These are phyloP conservation scores for Jacana jacana DNA, from an alignment of 2,113 vertebrate genomes.

Conservation along the genomic window DNA sequence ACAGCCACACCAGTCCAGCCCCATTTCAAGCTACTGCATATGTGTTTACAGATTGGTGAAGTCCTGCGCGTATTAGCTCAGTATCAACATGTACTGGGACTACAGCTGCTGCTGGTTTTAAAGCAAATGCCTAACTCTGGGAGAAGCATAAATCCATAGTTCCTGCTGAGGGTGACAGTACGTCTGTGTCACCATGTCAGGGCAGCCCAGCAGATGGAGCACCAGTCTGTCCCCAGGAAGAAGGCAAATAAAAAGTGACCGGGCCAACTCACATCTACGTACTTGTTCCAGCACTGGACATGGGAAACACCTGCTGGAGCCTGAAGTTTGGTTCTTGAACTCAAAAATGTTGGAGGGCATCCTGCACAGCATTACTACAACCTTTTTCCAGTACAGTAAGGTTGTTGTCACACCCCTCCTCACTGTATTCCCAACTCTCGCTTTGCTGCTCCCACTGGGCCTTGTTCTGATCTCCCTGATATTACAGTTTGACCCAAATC, in stretches of 20 bases:
- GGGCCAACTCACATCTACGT: neutral
- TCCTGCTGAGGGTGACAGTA: rapidly evolving
- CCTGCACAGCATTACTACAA: neutral
- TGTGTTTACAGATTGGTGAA: neutral
- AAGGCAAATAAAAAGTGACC: neutral
- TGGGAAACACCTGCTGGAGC: neutral
- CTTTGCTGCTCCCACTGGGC: neutral
- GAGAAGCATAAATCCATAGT: neutral
- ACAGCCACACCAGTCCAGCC: neutral
- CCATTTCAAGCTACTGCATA: neutral
- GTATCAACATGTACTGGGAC: neutral
- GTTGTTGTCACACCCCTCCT: neutral
- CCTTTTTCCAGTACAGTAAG: neutral
- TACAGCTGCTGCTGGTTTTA: neutral
- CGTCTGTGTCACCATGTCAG: neutral
- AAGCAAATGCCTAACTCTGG: neutral
- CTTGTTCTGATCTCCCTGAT: neutral
- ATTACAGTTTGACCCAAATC: neutral
- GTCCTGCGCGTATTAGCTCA: neutral
- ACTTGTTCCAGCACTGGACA: neutral
- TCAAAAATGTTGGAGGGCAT: neutral
- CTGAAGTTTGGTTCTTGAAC: neutral
- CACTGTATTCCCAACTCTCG: neutral
- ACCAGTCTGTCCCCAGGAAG: neutral
- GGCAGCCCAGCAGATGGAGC: slow-evolving; percentile 26